Base-by-base conservation (phyloP, 2,888 invertebrate species). In the Eupithecia subfuscata region DNA sequence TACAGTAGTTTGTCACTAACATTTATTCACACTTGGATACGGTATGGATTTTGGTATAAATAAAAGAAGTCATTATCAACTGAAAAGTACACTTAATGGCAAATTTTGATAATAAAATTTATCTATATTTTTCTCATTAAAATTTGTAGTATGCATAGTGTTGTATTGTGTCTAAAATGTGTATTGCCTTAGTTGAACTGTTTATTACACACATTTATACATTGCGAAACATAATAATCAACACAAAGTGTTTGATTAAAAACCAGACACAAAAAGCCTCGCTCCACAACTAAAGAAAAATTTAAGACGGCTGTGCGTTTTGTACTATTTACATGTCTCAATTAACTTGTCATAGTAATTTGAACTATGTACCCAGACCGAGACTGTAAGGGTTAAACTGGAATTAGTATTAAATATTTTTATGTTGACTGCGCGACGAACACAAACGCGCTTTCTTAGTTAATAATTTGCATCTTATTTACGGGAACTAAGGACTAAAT, bases 351-450 rank as follows among this genome's bases (percentile, higher is more conserved):
- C 9, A 48, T 8, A 48, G 48, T 48, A 48, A n/a, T 48, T 48
- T 22, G 22, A n/a, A 30, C 73, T 37, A 8, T 63, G 2, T 69
- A 22, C 12, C 12, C 9, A 48, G 12, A 80, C 12, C 12, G 16
- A 48, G 12, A 80, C 65, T 79, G 82, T 82, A 81, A 82, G 84
- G 84, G 86, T 82, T 87, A 85, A 82, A 86, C 81, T 82, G 84
- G 86, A 82, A 73, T 84, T 84, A 73, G 86, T 84, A 81, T 95
- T 95, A 84, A 95, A 95, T 94, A 93, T 80, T n/a, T n/a, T 4
- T 16, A 48, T 18, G 48, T 48, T n/a, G 2, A 18, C 8, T n/a
- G n/a, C 18, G 16, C 48, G 6, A 8, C 18, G 18, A 18, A 48
- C 7, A n/a, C 18, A 48, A 48, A 9, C 2, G 8, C n/a, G n/a